Evolutionary conservation across 2,888 invertebrate genomes (phyloP), one percentile per base, ranked within the genome.

Genomic region (Monochamus alternatus): DNA sequence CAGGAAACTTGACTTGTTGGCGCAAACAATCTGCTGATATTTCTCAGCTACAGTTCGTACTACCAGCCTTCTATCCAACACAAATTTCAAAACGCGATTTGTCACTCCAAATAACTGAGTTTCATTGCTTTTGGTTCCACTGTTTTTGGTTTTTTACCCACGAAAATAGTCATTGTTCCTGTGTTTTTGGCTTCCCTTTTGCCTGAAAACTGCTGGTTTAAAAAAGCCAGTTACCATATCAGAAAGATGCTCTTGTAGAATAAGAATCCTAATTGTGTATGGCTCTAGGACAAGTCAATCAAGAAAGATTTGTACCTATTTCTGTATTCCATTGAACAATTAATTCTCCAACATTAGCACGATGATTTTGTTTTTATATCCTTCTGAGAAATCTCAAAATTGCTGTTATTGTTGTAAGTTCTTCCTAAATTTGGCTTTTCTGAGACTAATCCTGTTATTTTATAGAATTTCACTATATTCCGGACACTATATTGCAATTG

Each of bases 51-150:
- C 72, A 22, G 31, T 73, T 68, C 74, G 65, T 59, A 77, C 78
- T 32, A 79, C 76, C 12, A 68, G 55, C 43, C 72, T 77, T 32
- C 78, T 68, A 69, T 30, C 74, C 76, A 38, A 78, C 74, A 52
- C 76, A 78, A 52, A 79, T 73, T 74, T 78, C 78, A 76, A 79
- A 76, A 43, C 60, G 8, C 38, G 73, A 64, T 60, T 79, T 75
- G 30, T 76, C 77, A 75, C 73, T 68, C 78, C 77, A 77, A 14
- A 47, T 52, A 60, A 77, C 63, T n/a, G 75, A 68, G 52, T 71
- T 55, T 44, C 74, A 76, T 64, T 76, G 76, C 10, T 55, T 12
- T 32, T 2, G 59, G 62, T 51, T 2, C 71, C 72, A 74, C 14
- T 44, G 44, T 64, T 44, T 62, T 52, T 75, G 72, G n/a, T 69